These are phyloP conservation scores for Agrotis clavis DNA, from an alignment of 2,888 invertebrate genomes.

Conservation along the genomic window DNA sequence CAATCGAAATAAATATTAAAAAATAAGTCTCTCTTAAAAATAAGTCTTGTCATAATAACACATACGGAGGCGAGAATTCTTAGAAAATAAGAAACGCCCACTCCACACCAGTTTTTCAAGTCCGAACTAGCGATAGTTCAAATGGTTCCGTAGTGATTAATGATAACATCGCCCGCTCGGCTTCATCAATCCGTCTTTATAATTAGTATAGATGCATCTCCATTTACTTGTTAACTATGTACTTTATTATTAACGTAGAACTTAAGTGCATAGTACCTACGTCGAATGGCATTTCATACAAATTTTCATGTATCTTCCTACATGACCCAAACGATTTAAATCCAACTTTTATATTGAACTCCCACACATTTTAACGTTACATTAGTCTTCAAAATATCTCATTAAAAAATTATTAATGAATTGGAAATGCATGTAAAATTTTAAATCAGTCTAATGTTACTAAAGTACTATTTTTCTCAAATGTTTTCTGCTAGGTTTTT, in stretches of 20 bases:
- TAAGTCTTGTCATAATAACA: constrained; percentile 51
- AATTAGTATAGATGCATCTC: constrained; percentile 61
- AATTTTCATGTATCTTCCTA: too few species aligned
- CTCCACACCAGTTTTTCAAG: constrained; percentile 50
- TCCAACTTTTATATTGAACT: too few species aligned
- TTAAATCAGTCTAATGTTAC: too few species aligned
- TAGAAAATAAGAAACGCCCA: constrained; percentile 65
- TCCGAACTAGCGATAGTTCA: constrained; percentile 43
- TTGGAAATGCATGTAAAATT: too few species aligned
- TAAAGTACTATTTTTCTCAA: too few species aligned
- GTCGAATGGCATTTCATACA: too few species aligned
- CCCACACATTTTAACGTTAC: too few species aligned
- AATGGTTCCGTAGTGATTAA: constrained; percentile 65
- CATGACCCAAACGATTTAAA: too few species aligned
- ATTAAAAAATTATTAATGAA: too few species aligned
- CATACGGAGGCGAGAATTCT: constrained; percentile 65
- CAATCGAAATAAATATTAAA: constrained; percentile 52
- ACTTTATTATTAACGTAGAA: constrained; percentile 53
- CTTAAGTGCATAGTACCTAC: constrained; percentile 26
- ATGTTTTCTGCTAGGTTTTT: too few species aligned
- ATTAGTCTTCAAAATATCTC: too few species aligned
- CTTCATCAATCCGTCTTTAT: constrained; percentile 55
- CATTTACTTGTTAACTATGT: constrained; percentile 58
- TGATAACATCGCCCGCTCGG: constrained; percentile 54
- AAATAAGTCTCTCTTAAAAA: constrained; percentile 18